These are phyloP conservation scores for Cardiocondyla obscurior DNA, from an alignment of 1,140 invertebrate species.

Conservation along the genomic window DNA sequence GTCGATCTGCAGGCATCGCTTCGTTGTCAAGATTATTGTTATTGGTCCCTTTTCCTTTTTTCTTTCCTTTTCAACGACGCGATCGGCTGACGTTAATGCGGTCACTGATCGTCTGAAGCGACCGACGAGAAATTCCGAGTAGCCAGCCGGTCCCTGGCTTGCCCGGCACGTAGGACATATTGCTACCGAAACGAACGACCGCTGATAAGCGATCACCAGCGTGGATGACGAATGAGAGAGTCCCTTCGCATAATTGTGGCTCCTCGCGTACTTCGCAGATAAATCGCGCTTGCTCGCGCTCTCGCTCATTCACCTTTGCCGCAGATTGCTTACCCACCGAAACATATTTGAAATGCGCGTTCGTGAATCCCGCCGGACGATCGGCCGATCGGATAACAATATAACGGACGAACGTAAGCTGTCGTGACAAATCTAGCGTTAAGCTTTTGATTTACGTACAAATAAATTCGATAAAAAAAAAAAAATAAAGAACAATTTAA, in stretches of 20 bases:
- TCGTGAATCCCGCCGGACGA: conserved; percentile 4
- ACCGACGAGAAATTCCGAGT: conserved; percentile 28
- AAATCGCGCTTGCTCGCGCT: conserved; percentile 8
- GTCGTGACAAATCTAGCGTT: background rate
- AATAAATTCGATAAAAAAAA: too few species aligned
- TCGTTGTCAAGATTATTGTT: conserved; percentile 61
- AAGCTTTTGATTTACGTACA: background rate
- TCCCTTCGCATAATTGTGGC: conserved; percentile 51
- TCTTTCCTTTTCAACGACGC: conserved; percentile 25
- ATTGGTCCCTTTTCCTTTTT: conserved; percentile 16
- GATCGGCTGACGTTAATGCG: conserved; percentile 63
- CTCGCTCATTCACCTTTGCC: background rate
- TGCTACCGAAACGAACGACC: conserved; percentile 59
- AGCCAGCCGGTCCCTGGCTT: conserved; percentile 5
- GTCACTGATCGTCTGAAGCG: conserved; percentile 33
- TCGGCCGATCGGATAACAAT: conserved; percentile 31
- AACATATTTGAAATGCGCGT: background rate
- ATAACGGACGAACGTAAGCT: background rate
- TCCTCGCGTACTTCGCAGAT: conserved; percentile 47
- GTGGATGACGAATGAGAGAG: conserved; percentile 48
- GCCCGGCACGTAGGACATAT: conserved; percentile 52
- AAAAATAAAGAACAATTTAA: background rate
- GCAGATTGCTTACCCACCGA: conserved; percentile 36
- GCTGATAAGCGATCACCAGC: conserved; percentile 56
- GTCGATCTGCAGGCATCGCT: conserved; percentile 3